Conservation (phyloP, 2,888 invertebrate genomes). For the Branchinecta sandiegonensis region DNA sequence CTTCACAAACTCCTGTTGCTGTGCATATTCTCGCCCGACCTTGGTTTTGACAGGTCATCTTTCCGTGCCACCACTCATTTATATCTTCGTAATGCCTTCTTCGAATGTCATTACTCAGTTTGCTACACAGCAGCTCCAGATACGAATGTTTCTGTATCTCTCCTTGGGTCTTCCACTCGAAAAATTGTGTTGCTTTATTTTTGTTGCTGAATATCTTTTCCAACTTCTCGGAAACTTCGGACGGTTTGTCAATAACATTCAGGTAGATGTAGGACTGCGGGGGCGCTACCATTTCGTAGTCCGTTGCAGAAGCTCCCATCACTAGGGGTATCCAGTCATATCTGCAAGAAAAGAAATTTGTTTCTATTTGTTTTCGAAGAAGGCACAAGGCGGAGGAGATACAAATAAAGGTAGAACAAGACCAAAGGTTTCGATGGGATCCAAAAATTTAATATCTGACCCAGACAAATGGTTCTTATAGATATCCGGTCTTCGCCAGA, state of each 20-base stretch:
- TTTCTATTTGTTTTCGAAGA: no score
- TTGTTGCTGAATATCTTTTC: background rate
- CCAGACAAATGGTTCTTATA: no score
- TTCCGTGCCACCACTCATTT: conserved; percentile 11
- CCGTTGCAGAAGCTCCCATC: background rate
- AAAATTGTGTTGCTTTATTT: background rate
- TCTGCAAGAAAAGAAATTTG: background rate
- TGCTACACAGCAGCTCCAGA: background rate
- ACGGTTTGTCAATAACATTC: background rate
- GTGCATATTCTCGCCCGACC: background rate
- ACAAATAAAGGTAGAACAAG: no score
- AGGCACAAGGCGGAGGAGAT: no score
- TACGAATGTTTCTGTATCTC: background rate
- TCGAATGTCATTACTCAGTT: background rate
- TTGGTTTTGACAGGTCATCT: background rate
- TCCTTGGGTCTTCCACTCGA: background rate
- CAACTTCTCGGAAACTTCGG: background rate
- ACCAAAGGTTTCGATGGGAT: no score
- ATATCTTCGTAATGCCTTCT: background rate
- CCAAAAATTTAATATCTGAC: no score
- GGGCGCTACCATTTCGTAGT: background rate
- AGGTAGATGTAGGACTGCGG: background rate
- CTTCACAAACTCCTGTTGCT: conserved; percentile 8
- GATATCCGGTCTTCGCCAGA: no score
- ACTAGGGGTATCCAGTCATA: background rate